Base-by-base conservation (phyloP, 35 echinoderm and acorn worm species). In the Hemicentrotus pulcherrimus region DNA sequence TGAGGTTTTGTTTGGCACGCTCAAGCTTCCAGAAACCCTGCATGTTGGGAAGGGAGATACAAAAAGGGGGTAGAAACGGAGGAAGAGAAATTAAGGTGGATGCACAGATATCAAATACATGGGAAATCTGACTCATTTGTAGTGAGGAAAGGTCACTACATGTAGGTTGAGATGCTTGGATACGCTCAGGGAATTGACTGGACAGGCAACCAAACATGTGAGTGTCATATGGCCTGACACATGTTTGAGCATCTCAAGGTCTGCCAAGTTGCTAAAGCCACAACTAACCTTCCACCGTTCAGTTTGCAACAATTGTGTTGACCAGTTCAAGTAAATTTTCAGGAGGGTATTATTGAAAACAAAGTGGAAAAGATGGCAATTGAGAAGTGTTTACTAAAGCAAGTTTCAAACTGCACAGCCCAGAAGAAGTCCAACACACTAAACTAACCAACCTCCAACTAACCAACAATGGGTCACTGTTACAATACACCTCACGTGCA, bases 21-120 rank as follows among this genome's bases (percentile, higher is more conserved):
- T 90, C 88, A 33, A 90, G 46, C 88, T 33, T 90, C 65, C 88
- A 90, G 88, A 90, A 33, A 78, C 65, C 31, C 88, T 90, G 88
- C 19, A 78, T 8, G 88, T 16, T 33, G 88, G 88, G 88, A 28
- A 90, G 88, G 88, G 88, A 19, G 46, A 90, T 30, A 86, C 32
- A 33, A 33, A 33, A 0, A 41, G 35, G 35, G 35, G 35, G 35
- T 9, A 14, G 2, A 35, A 88, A 88, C 13, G 9, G 88, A 32
- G 88, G 22, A 78, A 24, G 11, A 90, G 46, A 90, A 88, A 90
- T 90, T 78, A 78, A 59, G 65, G 88, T 47, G 19, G 88, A 90
- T 33, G 88, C 45, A 90, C 22, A 4, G 32, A 90, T 90, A 90
- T 90, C 32, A 90, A 90, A 45, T 90, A 33, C 46, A 90, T 90